These are phyloP conservation scores for Allobates femoralis DNA, from an alignment of 2,797 vertebrate species.

Conservation along the genomic window DNA sequence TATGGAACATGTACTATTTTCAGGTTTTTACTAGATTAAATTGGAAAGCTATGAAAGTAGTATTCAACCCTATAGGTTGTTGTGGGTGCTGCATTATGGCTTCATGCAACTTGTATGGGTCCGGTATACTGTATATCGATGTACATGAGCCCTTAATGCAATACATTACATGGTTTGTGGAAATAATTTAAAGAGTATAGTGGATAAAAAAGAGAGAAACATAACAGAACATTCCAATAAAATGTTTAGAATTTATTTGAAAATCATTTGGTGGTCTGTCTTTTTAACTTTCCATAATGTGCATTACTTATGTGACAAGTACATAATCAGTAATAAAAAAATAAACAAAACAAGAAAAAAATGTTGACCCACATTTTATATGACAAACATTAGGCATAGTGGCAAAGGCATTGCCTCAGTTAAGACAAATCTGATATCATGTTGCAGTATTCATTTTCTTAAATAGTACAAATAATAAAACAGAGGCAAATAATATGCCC, in stretches of 20 bases:
- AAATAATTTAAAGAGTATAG: neutral
- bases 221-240: slow-evolving; percentile 57
- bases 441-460: slow-evolving; percentile 40
- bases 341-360: slow-evolving; percentile 46
- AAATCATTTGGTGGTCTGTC: slow-evolving; percentile 52
- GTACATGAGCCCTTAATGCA: neutral
- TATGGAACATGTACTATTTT: neutral
- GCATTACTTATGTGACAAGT: slow-evolving; percentile 47
- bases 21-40: neutral
- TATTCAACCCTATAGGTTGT: neutral
- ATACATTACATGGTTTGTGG: neutral
- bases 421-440: slow-evolving; percentile 39
- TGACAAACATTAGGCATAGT: slow-evolving; percentile 48
- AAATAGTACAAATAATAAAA: slow-evolving; percentile 53
- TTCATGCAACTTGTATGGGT: neutral
- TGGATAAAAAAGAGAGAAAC: slow-evolving; percentile 47
- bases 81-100: neutral
- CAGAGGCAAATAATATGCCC: neutral
- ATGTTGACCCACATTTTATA: slow-evolving; percentile 49
- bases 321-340: slow-evolving; percentile 58
- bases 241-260: slow-evolving; percentile 57
- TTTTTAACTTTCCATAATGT: slow-evolving; percentile 26
- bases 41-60: neutral
- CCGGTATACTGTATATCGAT: neutral
- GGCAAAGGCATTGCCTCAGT: slow-evolving; percentile 42